phyloP scores from a whole-genome alignment of 2,797 vertebrate genomes.

The Ficedula albicollis region DNA sequence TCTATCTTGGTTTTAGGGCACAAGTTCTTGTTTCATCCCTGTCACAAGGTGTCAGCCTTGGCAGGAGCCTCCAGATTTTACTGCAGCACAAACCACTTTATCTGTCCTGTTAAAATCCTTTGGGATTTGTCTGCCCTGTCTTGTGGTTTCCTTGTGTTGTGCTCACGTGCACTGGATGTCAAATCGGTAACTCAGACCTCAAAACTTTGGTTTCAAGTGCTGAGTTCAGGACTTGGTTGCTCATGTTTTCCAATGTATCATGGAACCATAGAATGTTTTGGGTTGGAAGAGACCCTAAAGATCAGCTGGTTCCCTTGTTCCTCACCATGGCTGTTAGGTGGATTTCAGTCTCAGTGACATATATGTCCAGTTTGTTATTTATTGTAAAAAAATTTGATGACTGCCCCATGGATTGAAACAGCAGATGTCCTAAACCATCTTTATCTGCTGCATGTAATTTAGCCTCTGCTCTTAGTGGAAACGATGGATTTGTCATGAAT shows the following conservation, averaged over 20 bases:
- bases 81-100: not conserved
- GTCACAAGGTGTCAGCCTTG: slow-evolving; percentile 16
- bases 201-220: not conserved
- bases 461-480: not conserved
- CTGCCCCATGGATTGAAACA: not conserved
- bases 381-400: not conserved
- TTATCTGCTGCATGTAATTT: slow-evolving; percentile 3
- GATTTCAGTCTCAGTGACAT: not conserved
- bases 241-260: not conserved
- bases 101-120: not conserved
- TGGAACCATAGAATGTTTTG: not conserved
- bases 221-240: not conserved
- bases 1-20: not conserved
- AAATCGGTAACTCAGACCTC: not conserved
- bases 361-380: not conserved
- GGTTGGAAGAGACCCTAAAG: not conserved
- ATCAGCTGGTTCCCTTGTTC: not conserved
- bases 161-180: not conserved
- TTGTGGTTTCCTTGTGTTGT: not conserved
- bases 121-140: not conserved
- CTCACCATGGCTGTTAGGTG: not conserved
- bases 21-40: not conserved
- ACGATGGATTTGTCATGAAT: slow-evolving; percentile 1
- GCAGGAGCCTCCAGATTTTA: not conserved
- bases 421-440: slow-evolving; percentile 1